phyloP scores from a whole-genome alignment of 2,888 invertebrate genomes.

The Galerucella calmariensis region DNA sequence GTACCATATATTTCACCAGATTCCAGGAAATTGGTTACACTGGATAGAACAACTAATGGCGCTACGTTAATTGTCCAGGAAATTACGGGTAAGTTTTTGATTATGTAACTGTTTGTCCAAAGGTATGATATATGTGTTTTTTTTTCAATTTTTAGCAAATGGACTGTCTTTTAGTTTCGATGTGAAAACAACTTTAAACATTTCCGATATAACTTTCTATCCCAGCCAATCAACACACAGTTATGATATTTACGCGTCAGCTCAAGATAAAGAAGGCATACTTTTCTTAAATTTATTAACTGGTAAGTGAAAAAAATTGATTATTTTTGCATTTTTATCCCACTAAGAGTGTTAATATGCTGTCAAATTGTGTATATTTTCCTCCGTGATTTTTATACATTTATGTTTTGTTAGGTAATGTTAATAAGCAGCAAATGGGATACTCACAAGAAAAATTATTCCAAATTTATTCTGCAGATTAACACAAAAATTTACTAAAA shows the following conservation, averaged over 20 bases:
- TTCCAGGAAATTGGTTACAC: slow-evolving; percentile 75
- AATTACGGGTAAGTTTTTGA: slow-evolving; percentile 67
- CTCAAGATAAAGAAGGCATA: slow-evolving; percentile 77
- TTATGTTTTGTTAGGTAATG: too few relatives aligned
- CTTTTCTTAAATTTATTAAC: slow-evolving; percentile 76
- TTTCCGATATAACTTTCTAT: slow-evolving; percentile 79
- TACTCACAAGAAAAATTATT: too few relatives aligned
- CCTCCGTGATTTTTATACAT: too few relatives aligned
- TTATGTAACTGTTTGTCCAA: too few relatives aligned
- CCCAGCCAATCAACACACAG: slow-evolving; percentile 78
- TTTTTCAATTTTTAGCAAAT: slow-evolving; percentile 64
- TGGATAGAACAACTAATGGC: slow-evolving; percentile 70
- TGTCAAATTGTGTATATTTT: too few relatives aligned
- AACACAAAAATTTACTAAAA: too few relatives aligned
- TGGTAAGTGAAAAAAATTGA: slow-evolving; percentile 62
- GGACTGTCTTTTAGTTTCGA: slow-evolving; percentile 78
- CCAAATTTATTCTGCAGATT: too few relatives aligned
- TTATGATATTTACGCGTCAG: slow-evolving; percentile 79
- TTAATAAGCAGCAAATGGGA: too few relatives aligned
- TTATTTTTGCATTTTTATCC: not conserved
- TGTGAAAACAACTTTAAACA: slow-evolving; percentile 78
- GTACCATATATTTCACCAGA: slow-evolving; percentile 77
- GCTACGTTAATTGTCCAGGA: slow-evolving; percentile 74
- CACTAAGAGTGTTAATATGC: too few relatives aligned
- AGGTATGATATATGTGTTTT: not conserved